Base-by-base conservation (phyloP, 1,140 invertebrate species). In the Heliconius himera region DNA sequence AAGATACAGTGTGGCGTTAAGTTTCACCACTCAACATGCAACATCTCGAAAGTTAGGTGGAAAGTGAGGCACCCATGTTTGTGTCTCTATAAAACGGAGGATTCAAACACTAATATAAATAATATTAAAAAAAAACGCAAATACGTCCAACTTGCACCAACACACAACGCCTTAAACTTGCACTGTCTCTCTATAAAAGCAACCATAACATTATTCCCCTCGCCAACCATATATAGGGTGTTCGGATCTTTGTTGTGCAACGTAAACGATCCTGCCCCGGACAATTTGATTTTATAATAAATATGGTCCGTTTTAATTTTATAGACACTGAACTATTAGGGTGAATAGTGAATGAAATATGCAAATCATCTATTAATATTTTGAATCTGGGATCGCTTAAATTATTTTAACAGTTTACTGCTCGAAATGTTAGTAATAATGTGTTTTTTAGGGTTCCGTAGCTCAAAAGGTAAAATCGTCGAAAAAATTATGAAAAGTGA, bases 191-290 rank as follows among this genome's bases (percentile, higher is more conserved):
- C 80, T 81, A 83, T 84, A 84, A 84, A 81, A 81, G 82, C 84
- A 88, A 85, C 91, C 80, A 78, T 91, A 90, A 91, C 90, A 89
- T 90, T 88, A 92, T 89, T 91, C 91, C 91, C 90, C 89, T 90
- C 83, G 78, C 81, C 80, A 77, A 79, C 73, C 46, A 81, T 78
- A 38, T 33, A 71, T 83, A 84, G 89, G 88, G 89, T 90, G 80
- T 83, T 81, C 85, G 83, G 87, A 89, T 90, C 87, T 86, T 91
- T 87, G 88, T 88, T 89, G 81, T 82, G 85, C 89, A 88, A 86
- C 88, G 86, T 93, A 93, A 94, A 91, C 90, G 88, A 86, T 89
- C 83, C 84, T 81, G 82, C 83, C 81, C 86, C 81, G 82, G 84
- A 88, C 89, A 85, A 91, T 93, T 91, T 90, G 85, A 91, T 91